Base-by-base conservation (phyloP, 2,113 vertebrate genomes). In the Antigone vipio region DNA sequence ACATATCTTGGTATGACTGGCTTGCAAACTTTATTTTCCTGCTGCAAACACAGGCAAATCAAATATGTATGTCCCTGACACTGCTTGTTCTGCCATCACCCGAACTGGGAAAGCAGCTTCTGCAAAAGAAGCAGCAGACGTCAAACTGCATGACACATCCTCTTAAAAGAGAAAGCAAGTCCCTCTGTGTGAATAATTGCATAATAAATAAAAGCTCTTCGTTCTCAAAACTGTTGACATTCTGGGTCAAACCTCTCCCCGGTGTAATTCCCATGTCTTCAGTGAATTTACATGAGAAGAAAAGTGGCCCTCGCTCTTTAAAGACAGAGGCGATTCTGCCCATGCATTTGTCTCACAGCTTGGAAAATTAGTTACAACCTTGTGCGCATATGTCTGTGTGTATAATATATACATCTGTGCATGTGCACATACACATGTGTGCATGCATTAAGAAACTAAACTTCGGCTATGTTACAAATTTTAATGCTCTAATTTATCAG, bases 171-270 rank as follows among this genome's bases (percentile, higher is more conserved):
- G 58, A 80, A 91, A 88, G 59, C 52, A 89, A 88, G 45, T 94
- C 84, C 87, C 52, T 92, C 71, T 68, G 75, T 75, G 53, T 94
- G 95, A 95, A 95, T 94, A 97, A 85, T 68, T 85, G 59, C 81
- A 91, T 87, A 89, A 92, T 77, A 95, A 97, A 93, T 95, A 92
- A 92, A 83, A 94, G 59, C 91, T 2, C 3, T 82, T 88, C 42
- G 93, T 94, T 88, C 77, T 96, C 78, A 92, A 94, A 77, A 56
- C 42, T 80, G 77, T 94, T 92, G 91, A 94, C 72, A 84, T 91
- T 91, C 90, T 95, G 76, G 89, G 82, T 94, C 93, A 93, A 58
- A 72, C 58, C 50, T 96, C 27, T 91, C 73, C 50, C 73, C 0
- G 0, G 69, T 82, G n/a, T 77, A 93, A 95, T 73, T 90, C 53